Evolutionary conservation across 2,888 invertebrate species (phyloP).

Genomic region (Dicranocentrus wangi): DNA sequence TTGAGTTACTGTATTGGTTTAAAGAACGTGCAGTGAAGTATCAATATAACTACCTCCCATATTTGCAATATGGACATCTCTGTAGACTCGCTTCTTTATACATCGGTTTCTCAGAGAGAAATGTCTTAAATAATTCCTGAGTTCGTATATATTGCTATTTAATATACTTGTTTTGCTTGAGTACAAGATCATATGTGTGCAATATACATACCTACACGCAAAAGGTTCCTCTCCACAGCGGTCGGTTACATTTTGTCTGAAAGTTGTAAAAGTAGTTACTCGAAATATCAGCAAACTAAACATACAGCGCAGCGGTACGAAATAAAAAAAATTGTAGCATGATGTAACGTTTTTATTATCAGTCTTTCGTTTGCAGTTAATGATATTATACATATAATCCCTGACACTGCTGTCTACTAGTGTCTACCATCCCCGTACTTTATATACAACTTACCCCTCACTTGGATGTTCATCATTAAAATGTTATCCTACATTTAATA

Average conservation of each 20-base stretch:
- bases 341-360: slow-evolving; percentile 5
- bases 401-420: too few relatives aligned
- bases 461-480: neutral
- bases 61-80: neutral
- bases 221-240: too few relatives aligned
- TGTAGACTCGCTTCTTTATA: neutral
- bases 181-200: neutral
- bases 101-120: neutral
- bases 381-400: too few relatives aligned
- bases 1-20: neutral
- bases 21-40: too few relatives aligned
- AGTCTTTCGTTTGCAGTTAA: neutral
- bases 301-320: too few relatives aligned
- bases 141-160: neutral
- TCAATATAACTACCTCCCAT: too few relatives aligned
- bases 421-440: neutral
- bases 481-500: neutral
- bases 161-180: neutral
- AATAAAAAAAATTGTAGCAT: neutral
- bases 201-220: neutral
- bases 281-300: too few relatives aligned
- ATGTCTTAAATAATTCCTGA: slow-evolving; percentile 1
- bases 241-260: too few relatives aligned
- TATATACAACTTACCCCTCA: neutral
- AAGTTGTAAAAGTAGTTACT: too few relatives aligned